Evolutionary conservation across 2,797 vertebrate genomes (phyloP), one percentile per base, ranked within the genome.

Genomic region (Adrianichthys oophorus): DNA sequence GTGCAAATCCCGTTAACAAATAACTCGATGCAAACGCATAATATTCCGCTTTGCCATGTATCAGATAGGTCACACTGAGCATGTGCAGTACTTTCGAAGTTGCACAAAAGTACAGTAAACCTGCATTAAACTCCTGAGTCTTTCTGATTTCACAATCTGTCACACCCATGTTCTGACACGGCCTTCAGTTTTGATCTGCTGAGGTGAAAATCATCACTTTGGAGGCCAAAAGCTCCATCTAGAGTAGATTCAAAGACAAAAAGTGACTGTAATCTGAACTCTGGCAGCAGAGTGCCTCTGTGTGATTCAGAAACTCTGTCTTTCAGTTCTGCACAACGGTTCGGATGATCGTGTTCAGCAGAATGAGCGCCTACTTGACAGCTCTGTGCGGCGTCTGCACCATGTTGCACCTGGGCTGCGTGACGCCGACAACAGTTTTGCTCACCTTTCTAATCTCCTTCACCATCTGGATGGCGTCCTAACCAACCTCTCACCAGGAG

Each of bases 381-480:
- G 92, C 91, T 0, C 59, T 95, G 48, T 86, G 95, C 61, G 94
- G 94, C 41, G 42, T 93, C 14, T 91, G 76, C 2, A 83, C 83
- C 23, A 85, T 91, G 75, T 37, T 94, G 52, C 95, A 82, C 67
- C 83, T 93, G 18, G 95, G 94, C 32, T 83, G 92, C 2, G 42
- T 81, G 80, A 92, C 92, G 3, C 88, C 91, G 0, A 91, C 90
- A 56, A 92, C 87, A 3, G 80, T 93, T 0, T 74, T 97, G n/a
- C 87, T 87, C 0, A 92, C 91, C 0, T 67, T 95, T 65, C 71
- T 97, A 17, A 62, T 96, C 78, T 93, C 97, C 0, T 95, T 98
- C 84, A 90, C 87, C 50, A 87, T 99, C 82, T 99, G 98, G 98
- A 98, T 99, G 96, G 95, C 94, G 15, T 94, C 96, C 50, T 98